Base-by-base conservation (phyloP, 2,797 vertebrate genomes). In the Manis crassicaudata region DNA sequence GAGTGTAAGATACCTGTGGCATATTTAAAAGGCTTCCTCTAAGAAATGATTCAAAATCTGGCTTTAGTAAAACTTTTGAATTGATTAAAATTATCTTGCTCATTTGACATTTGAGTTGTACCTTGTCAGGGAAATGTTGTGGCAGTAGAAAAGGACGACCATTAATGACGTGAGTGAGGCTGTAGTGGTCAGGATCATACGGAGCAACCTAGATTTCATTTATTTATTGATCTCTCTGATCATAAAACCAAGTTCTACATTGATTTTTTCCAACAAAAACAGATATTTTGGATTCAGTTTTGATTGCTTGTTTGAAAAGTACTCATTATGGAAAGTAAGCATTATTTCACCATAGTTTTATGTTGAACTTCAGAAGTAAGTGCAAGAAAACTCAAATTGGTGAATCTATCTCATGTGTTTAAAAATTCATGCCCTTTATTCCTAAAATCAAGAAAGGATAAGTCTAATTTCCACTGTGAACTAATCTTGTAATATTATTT, bases 351-450 rank as follows among this genome's bases (percentile, higher is more conserved):
- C 50, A 72, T 23, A 77, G 25, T 72, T 86, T 82, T 83, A 37
- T 37, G 65, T 82, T 87, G 83, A 70, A 83, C 70, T 94, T 93
- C 54, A 88, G 56, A 95, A 93, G 72, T 87, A 90, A 80, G 76
- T 85, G 80, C 85, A 85, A 54, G 50, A 27, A 87, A 50, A 82
- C 37, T 72, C 35, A 93, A 86, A 43, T 50, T 54, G 32, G 72
- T 73, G 72, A 56, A 62, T 40, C 62, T 32, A 79, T 20, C 54
- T 91, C 43, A 60, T 6, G 23, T 65, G 90, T 77, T 32, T 2
- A 92, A 83, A 91, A 80, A 16, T 8, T 81, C 35, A 93, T 86
- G 40, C 29, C 35, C 32, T 32, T 77, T 90, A 50, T 92, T 92
- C 65, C 77, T 80, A 80, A 62, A 80, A 92, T 96, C 63, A 27